Evolutionary conservation across 2,888 invertebrate genomes (phyloP).

Genomic region (Isoperla grammatica): DNA sequence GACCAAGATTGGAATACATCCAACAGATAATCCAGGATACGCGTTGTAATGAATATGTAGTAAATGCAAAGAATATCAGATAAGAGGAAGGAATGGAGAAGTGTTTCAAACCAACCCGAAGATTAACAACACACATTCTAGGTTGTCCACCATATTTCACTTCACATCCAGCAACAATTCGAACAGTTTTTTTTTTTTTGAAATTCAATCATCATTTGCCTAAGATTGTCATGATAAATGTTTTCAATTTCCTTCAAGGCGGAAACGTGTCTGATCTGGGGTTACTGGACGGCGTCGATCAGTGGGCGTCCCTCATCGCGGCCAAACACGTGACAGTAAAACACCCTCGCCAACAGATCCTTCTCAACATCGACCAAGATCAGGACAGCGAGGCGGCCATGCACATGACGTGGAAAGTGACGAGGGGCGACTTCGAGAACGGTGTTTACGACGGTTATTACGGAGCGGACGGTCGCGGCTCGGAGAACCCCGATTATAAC

Average conservation of each 20-base stretch:
- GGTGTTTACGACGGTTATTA: conserved; percentile 16
- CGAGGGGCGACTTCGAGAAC: conserved; percentile 4
- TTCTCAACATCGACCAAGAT: conserved; percentile 37
- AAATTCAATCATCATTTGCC: no score
- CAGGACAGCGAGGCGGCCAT: conserved; percentile 6
- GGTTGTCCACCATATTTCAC: no score
- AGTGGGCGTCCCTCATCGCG: conserved; percentile 9
- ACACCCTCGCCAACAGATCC: conserved; percentile 39
- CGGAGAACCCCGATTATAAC: conserved; percentile 36
- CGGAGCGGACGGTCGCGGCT: conserved; percentile 8
- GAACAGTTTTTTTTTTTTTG: no score
- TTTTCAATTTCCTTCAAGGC: conserved; percentile 13
- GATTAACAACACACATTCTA: no score
- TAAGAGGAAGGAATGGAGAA: no score
- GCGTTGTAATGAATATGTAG: no score
- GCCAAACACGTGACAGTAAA: neutral
- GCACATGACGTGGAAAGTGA: conserved; percentile 21
- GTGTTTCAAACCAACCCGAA: no score
- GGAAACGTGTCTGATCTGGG: conserved; percentile 19
- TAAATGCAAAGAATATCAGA: no score
- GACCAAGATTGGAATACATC: no score
- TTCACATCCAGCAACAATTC: no score
- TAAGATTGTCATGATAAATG: no score
- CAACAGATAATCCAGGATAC: no score
- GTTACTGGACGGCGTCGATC: conserved; percentile 21